phyloP scores from a whole-genome alignment of 2,113 vertebrate genomes.

The Buteo buteo region DNA sequence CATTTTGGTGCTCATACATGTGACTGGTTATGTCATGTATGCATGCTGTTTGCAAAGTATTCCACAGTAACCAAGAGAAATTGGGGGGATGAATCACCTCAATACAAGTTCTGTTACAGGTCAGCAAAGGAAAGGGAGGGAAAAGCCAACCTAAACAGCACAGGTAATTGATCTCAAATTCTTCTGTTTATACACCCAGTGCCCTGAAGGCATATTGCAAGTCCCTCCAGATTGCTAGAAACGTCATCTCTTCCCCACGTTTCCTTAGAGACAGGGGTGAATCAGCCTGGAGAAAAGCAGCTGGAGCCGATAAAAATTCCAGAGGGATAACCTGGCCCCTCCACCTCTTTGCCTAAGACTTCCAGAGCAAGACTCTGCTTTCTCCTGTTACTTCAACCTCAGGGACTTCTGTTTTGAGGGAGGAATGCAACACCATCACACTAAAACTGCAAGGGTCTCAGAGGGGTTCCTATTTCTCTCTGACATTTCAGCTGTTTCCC shows the following conservation, averaged over 20 bases:
- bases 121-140: conserved; percentile 20
- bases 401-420: not conserved
- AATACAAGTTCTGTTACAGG: not conserved
- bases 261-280: not conserved
- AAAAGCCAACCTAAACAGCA: not conserved
- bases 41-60: conserved; percentile 8
- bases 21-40: not conserved
- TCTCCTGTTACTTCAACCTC: not conserved
- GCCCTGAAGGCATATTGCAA: not conserved
- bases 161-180: conserved; percentile 27
- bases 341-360: not conserved
- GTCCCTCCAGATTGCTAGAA: not conserved
- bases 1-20: rapidly evolving
- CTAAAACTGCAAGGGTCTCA: not conserved
- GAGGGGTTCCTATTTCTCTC: not conserved
- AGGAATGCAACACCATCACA: not conserved
- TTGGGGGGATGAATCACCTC: not conserved
- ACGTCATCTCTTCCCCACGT: not conserved
- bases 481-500: not conserved
- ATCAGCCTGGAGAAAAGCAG: conserved; percentile 46
- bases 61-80: conserved; percentile 19
- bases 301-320: conserved; percentile 47
- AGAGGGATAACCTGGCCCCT: conserved; percentile 41
- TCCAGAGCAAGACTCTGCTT: not conserved
- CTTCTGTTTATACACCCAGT: conserved; percentile 11